Evolutionary conservation across 2,888 invertebrate genomes (phyloP).

Genomic region (Papilio demoleus): DNA sequence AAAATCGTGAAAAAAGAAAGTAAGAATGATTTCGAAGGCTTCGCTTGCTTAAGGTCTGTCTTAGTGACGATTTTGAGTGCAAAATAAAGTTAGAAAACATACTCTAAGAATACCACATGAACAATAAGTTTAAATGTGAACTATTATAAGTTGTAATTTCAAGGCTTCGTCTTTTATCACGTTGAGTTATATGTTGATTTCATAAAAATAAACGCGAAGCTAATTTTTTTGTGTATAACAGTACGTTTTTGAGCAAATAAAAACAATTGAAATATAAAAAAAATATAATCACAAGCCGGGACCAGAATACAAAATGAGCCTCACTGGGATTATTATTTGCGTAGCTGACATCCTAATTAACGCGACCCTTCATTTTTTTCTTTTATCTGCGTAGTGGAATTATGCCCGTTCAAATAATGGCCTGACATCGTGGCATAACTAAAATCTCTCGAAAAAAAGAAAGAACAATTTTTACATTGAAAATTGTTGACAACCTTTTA

Average conservation of each 20-base stretch:
- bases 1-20: background rate
- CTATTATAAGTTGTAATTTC: too few species aligned
- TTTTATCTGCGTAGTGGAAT: slow-evolving; percentile 61
- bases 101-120: too few species aligned
- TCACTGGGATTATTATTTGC: slow-evolving; percentile 76
- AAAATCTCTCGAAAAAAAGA: slow-evolving; percentile 21
- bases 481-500: slow-evolving; percentile 18
- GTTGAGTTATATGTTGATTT: background rate
- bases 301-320: slow-evolving; percentile 75
- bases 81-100: too few species aligned
- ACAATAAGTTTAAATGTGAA: too few species aligned
- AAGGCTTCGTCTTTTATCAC: background rate
- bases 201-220: background rate
- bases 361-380: slow-evolving; percentile 66
- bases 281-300: slow-evolving; percentile 65
- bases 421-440: slow-evolving; percentile 32
- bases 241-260: slow-evolving; percentile 18
- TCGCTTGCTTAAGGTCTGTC: too few species aligned
- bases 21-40: too few species aligned
- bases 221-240: slow-evolving; percentile 5
- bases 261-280: slow-evolving; percentile 59
- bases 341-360: slow-evolving; percentile 79
- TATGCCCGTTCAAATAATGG: slow-evolving; percentile 59
- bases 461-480: slow-evolving; percentile 25
- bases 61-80: too few species aligned